These are phyloP conservation scores for Daubentonia madagascariensis DNA, from an alignment of 2,113 vertebrate genomes.

Conservation along the genomic window DNA sequence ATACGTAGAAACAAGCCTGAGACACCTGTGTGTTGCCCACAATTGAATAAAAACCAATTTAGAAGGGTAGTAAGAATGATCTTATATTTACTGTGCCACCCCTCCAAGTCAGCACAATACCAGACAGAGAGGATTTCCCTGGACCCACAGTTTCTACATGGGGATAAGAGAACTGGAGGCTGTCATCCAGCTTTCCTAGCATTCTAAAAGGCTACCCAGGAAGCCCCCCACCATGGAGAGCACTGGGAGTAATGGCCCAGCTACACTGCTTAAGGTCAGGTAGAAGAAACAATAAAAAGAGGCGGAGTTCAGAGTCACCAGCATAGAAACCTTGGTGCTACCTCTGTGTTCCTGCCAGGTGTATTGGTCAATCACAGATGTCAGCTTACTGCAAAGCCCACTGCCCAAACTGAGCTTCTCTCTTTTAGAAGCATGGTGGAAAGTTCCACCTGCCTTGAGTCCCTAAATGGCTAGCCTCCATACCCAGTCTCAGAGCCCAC, in stretches of 20 bases:
- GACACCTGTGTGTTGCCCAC: not conserved
- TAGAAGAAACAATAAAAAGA: not conserved
- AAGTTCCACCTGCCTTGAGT: not conserved
- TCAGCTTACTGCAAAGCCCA: not conserved
- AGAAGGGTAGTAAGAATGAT: not conserved
- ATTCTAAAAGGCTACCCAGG: not conserved
- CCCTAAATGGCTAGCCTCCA: not conserved
- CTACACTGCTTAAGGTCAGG: not conserved
- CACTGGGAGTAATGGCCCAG: not conserved
- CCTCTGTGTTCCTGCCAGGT: not conserved
- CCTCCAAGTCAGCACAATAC: too few relatives aligned
- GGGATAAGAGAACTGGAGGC: not conserved
- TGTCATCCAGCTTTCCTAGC: not conserved
- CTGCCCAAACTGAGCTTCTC: not conserved
- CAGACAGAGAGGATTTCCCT: too few relatives aligned
- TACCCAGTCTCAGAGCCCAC: not conserved
- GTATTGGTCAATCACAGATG: not conserved
- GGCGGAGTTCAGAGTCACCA: not conserved
- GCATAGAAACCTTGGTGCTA: not conserved
- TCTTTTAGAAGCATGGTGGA: not conserved
- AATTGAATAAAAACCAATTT: not conserved
- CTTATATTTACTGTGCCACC: not conserved
- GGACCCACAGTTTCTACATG: not conserved
- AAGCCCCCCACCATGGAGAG: not conserved
- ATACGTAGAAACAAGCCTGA: too few relatives aligned